Evolutionary conservation across 2,888 invertebrate genomes (phyloP), one percentile per base, ranked within the genome.

Genomic region (Amiota communis): DNA sequence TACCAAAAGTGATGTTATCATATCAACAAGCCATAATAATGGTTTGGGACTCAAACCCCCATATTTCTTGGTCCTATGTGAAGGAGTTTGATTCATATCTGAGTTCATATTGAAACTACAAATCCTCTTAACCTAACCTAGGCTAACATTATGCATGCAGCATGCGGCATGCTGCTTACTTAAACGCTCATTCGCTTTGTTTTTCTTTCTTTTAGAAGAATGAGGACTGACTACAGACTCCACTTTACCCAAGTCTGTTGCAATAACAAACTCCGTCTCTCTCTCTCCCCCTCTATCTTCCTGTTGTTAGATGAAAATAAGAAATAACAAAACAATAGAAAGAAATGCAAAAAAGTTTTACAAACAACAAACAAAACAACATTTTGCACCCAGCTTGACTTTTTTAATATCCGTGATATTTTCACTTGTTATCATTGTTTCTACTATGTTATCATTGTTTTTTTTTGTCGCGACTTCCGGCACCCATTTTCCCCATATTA

Each of bases 401-500:
- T 83, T 85, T 83, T 85, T 85, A 83, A 83, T 83, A 83, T 83
- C 76, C 83, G 79, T 81, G 84, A 84, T 84, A 85, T 80, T 84
- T 83, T 80, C 79, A 81, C 78, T 82, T 83, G 81, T 80, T 85
- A 83, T 85, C 85, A 84, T 81, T 69, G 57, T 70, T 65, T 65
- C 47, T 65, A 53, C n/a, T 64, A 47, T 65, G 47, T 46, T 65
- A 15, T 48, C 46, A n/a, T 20, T 15, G 53, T 13, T 13, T 48
- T 13, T 13, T 48, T 47, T 61, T 63, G 75, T 74, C 36, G 53
- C 59, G 47, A 23, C 20, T 51, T 49, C 64, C 73, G 80, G 73
- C 75, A 72, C 63, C 73, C 79, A 69, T 68, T 73, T 71, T 59
- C 56, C 23, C 70, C 68, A 53, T 59, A n/a, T 70, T 77, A 69